Evolutionary conservation across 1,140 invertebrate species (phyloP).

Genomic region (Paralvinella palmiformis): DNA sequence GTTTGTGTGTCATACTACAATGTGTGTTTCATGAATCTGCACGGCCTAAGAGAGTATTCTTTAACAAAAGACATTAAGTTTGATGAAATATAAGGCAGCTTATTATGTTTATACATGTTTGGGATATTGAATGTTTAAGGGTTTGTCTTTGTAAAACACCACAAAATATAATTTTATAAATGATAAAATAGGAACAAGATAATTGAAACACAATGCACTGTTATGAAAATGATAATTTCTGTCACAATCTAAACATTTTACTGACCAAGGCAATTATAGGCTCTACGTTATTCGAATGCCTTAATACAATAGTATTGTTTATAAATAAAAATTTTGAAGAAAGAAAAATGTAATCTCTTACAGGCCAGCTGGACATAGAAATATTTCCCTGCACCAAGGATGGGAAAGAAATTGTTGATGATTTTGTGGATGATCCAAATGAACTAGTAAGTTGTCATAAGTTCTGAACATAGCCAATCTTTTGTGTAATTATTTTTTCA

Average conservation of each 20-base stretch:
- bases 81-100: too few species aligned
- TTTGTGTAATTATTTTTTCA: neutral
- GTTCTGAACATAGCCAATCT: neutral
- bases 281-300: neutral
- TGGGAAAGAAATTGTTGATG: constrained; percentile 37
- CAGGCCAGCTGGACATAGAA: constrained; percentile 30
- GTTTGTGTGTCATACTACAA: too few species aligned
- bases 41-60: too few species aligned
- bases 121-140: too few species aligned
- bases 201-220: neutral
- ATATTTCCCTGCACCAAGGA: constrained; percentile 30
- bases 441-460: constrained; percentile 38
- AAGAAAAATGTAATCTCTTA: neutral
- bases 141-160: too few species aligned
- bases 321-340: too few species aligned
- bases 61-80: too few species aligned
- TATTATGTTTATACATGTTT: too few species aligned
- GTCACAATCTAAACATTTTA: neutral
- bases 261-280: neutral
- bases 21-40: too few species aligned
- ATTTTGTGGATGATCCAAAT: constrained; percentile 53
- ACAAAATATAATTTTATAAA: neutral
- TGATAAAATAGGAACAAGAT: neutral
- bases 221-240: neutral
- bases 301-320: neutral